Base-by-base conservation (phyloP, 2,113 vertebrate species). In the Podarcis muralis region DNA sequence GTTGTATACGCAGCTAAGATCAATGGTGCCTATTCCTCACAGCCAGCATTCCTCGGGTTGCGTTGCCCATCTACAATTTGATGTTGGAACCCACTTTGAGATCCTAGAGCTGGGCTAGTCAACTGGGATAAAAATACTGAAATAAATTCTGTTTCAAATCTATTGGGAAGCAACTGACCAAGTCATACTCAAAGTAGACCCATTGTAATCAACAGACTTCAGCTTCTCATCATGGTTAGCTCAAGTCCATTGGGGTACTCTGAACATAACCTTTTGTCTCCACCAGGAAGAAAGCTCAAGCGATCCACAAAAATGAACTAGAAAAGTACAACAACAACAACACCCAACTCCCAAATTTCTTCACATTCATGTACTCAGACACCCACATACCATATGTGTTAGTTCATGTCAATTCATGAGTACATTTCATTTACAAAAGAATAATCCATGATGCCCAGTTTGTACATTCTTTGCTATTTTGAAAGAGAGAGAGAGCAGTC, bases 1-100 rank as follows among this genome's bases (percentile, higher is more conserved):
- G 89, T 85, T 86, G 68, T 88, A 48, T 40, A 37, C 35, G 69
- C 43, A 30, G 15, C 40, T 72, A 57, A 35, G 91, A 94, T 91
- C 87, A 91, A 79, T 1, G 0, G 69, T 92, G 84, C 80, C 68
- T 86, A 75, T 87, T 93, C 88, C 88, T 91, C 92, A 53, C 48
- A 90, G 90, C 84, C 91, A 96, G 92, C 53, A 2, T 2, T 80
- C 83, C 18, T 40, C 23, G 1, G 18, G 43, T 91, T 90, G 66
- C 43, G 86, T 53, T 32, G 32, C 59, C 1, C 83, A 84, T 53
- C 57, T 92, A 40, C 77, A 32, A 88, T 82, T 91, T 94, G 80
- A 87, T 0, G 0, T 71, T 87, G 35, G 37, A 87, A 71, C 32
- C 18, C 12, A 53, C 35, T n/a, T 59, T 32, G 23, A 74, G 86